Conservation (phyloP, 2,888 invertebrate genomes). For the Euphydryas editha region DNA sequence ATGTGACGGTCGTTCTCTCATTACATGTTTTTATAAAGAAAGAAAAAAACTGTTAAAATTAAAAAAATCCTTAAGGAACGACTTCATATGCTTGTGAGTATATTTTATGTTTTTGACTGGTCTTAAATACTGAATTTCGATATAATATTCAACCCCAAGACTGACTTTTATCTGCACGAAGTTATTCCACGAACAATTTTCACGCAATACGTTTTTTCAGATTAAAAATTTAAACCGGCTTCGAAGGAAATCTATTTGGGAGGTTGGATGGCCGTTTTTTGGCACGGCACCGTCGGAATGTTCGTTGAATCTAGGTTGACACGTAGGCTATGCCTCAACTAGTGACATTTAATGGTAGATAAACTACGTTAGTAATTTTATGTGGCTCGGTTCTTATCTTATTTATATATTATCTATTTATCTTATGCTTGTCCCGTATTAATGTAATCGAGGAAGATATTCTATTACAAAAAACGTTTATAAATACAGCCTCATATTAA, state of each 20-base stretch:
- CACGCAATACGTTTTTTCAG: neutral
- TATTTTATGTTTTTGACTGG: too few relatives aligned
- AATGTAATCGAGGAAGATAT: conserved; percentile 36
- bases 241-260: conserved; percentile 17
- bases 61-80: too few relatives aligned
- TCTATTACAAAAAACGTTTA: neutral
- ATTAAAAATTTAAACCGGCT: conserved; percentile 20
- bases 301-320: conserved; percentile 37
- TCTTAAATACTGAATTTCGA: neutral
- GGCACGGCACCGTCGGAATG: conserved; percentile 25
- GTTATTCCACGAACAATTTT: neutral
- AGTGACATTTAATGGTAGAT: conserved; percentile 43
- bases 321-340: conserved; percentile 43
- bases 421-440: conserved; percentile 32
- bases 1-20: too few relatives aligned
- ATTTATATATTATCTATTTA: neutral
- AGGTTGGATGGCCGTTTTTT: conserved; percentile 30
- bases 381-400: conserved; percentile 29
- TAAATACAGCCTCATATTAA: too few relatives aligned
- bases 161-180: neutral
- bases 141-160: neutral
- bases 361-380: conserved; percentile 45
- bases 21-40: too few relatives aligned
- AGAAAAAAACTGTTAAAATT: too few relatives aligned
- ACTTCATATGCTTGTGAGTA: too few relatives aligned